Evolutionary conservation across 2,113 vertebrate species (phyloP).

Genomic region (Syrmaticus mikado): DNA sequence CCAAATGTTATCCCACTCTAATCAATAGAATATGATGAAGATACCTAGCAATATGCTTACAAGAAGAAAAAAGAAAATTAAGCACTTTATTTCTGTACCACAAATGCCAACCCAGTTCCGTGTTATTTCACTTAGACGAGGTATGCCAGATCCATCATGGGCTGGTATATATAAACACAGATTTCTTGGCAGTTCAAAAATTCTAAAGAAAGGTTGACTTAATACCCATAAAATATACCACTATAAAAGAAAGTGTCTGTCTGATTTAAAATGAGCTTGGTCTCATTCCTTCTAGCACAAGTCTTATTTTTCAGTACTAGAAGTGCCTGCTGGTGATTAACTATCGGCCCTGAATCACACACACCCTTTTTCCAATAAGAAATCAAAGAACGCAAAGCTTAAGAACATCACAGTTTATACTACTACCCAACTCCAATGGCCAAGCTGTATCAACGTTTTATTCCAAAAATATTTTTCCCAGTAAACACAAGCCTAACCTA

Average conservation of each 20-base stretch:
- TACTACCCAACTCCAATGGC: neutral
- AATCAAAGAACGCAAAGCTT: neutral
- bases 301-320: neutral
- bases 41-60: neutral
- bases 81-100: neutral
- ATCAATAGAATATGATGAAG: neutral
- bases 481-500: constrained; percentile 23
- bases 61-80: neutral
- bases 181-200: neutral
- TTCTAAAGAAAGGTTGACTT: neutral
- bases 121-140: neutral
- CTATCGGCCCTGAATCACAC: neutral
- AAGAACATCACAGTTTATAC: neutral
- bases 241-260: neutral
- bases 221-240: neutral
- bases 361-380: neutral
- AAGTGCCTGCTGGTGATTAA: neutral
- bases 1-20: neutral
- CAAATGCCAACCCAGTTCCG: neutral
- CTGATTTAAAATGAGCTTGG: neutral
- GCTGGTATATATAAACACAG: neutral
- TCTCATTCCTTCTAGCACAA: neutral
- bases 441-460: neutral
- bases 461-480: neutral
- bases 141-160: neutral